Evolutionary conservation across 2,113 vertebrate species (phyloP).

Genomic region (Phodopus roborovskii): DNA sequence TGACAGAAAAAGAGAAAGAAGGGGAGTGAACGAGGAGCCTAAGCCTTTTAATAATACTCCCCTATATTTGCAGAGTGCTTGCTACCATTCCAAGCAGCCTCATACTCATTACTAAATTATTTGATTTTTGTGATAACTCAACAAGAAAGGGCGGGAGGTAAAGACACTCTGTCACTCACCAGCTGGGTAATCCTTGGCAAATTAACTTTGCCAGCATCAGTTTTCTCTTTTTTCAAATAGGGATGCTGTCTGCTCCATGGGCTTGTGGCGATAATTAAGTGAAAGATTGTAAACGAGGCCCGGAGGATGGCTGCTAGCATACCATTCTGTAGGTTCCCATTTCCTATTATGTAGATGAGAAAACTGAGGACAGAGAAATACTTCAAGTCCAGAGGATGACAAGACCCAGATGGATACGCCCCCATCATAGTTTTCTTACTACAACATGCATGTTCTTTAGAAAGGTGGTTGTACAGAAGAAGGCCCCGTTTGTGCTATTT

Average conservation of each 20-base stretch:
- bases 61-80: slow-evolving; percentile 20
- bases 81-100: slow-evolving; percentile 47
- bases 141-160: not conserved
- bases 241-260: not conserved
- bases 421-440: not conserved
- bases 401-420: not conserved
- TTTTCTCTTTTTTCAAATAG: slow-evolving; percentile 53
- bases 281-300: not conserved
- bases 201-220: slow-evolving; percentile 29
- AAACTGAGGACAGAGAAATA: slow-evolving; percentile 7
- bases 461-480: not conserved
- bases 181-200: slow-evolving; percentile 32
- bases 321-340: not conserved
- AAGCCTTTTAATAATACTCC: slow-evolving; percentile 17
- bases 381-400: not conserved
- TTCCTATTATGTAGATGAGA: not conserved
- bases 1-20: slow-evolving; percentile 46
- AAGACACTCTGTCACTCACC: slow-evolving; percentile 33
- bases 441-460: not conserved
- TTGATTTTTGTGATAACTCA: slow-evolving; percentile 57
- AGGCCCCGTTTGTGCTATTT: not conserved
- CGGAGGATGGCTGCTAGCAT: not conserved
- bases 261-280: not conserved
- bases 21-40: not conserved
- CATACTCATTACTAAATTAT: slow-evolving; percentile 43